Percentiles rank a stretch among this genome's conserved stretches.
Evolutionary conservation across 2,888 invertebrate genomes (phyloP).

Genomic region (Nematopogon swammerdamellus): DNA sequence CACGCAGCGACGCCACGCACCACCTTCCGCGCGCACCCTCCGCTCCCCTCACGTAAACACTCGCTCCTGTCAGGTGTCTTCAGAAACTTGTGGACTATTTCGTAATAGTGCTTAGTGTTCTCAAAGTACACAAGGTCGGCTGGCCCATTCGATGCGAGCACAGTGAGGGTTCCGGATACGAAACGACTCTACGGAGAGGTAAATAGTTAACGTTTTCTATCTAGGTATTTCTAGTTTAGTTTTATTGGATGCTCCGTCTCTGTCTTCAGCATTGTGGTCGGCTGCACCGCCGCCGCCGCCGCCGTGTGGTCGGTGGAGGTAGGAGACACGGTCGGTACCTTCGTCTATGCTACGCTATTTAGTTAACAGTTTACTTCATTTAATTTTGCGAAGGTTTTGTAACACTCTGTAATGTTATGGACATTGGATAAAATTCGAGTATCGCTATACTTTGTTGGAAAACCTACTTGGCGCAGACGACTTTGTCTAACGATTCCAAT

Average conservation of each 20-base stretch:
- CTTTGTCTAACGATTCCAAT: no score
- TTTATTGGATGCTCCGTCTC: conserved; percentile 16
- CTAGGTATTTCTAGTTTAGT: conserved; percentile 13
- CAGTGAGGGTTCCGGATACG: conserved; percentile 10
- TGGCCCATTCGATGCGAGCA: conserved; percentile 10
- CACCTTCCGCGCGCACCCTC: conserved; percentile 17
- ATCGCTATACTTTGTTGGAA: no score
- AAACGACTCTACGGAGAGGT: conserved; percentile 36
- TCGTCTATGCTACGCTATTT: background rate
- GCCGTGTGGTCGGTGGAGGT: no score
- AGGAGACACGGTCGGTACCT: no score
- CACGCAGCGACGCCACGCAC: conserved; percentile 25
- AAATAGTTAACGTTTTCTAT: conserved; percentile 20
- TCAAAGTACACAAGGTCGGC: conserved; percentile 22
- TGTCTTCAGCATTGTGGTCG: conserved; percentile 20
- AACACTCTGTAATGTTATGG: no score
- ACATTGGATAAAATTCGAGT: no score
- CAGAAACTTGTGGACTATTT: conserved; percentile 31
- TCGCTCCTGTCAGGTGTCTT: conserved; percentile 39
- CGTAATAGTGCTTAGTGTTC: conserved; percentile 35
- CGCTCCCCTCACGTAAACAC: conserved; percentile 33
- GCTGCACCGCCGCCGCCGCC: conserved; percentile 4
- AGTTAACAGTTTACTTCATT: background rate
- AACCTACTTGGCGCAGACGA: no score
- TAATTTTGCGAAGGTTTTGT: background rate